Base-by-base conservation (phyloP, 2,797 vertebrate species). In the Rhynchonycteris naso region DNA sequence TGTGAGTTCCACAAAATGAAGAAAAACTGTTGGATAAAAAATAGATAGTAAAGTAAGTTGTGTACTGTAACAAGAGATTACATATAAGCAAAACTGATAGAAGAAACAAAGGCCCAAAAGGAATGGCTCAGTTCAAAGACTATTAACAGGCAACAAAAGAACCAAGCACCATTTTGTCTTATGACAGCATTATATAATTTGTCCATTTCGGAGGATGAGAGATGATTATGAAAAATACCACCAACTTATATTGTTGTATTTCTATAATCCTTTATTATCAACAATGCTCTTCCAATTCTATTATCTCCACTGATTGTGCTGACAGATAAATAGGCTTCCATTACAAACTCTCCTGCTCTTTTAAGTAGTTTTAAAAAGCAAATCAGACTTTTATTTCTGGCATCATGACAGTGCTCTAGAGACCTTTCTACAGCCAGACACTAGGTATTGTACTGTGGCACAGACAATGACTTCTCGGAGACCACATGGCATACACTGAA, bases 1-100 rank as follows among this genome's bases (percentile, higher is more conserved):
- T 15, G 11, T 26, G 30, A 81, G 28, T 59, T 91, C 85, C 75
- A 93, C 54, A 19, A 79, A 94, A 96, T 93, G 47, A 68, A 30
- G 28, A 95, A 26, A 89, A 61, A 18, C 13, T 56, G 0, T 54
- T 33, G 5, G 61, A 30, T 43, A 93, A 95, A 95, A 26, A 12
- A 33, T 3, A 16, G 74, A 66, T 66, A 30, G 4, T 30, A 56
- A 86, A 68, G n/a, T 61, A 68, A 88, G 12, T 47, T 78, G 69
- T 26, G 78, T 68, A 66, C 14, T 65, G 16, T 75, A 66, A 4
- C 89, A 54, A 81, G 30, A 84, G 0, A 21, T 84, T 82, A 87
- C 72, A 83, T 10, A 68, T 69, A 92, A 88, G 54, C 75, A 58
- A 86, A 88, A 14, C 43, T 81, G 18, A 66, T 19, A 71, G 24